Base-by-base conservation (phyloP, 2,797 vertebrate species). In the Gadopsis marmoratus region DNA sequence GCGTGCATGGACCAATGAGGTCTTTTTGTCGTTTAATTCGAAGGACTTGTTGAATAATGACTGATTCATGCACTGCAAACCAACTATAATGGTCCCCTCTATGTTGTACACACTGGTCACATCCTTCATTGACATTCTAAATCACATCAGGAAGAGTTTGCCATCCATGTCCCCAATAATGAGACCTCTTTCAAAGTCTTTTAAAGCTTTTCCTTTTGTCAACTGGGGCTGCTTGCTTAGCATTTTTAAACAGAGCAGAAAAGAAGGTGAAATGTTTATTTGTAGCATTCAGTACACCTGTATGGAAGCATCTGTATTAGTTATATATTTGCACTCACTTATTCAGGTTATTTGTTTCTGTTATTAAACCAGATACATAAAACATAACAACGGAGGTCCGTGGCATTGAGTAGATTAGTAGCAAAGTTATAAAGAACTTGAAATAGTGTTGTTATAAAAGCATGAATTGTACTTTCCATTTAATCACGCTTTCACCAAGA, bases 81-180 rank as follows among this genome's bases (percentile, higher is more conserved):
- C 53, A 31, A 7, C 71, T n/a, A 17, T 59, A 60, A 69, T 51
- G 55, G 72, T 51, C 54, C 11, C 48, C 21, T 47, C 39, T 21
- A 0, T 74, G 45, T 68, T 4, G 31, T 56, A 76, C 17, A 37
- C 37, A 47, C n/a, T 47, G 45, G 64, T 47, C 55, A 31, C 23
- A 1, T 61, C 68, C 68, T 17, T 39, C 60, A 54, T 53, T 78
- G 51, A 55, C 61, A 71, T 85, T 78, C 68, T 74, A 8, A 64
- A 71, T 83, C 79, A 83, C 26, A 33, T 17, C 63, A 72, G 17
- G 37, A 37, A 37, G 37, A 9, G 37, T 39, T 39, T 39, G 29
- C 37, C 50, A 54, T 51, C 50, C 26, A 7, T 45, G 12, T 39
- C n/a, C 37, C 14, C 26, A 35, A 56, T 43, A 73, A 77, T 54